A percentile compares a stretch with the other conserved stretches of the same genome.
These are phyloP conservation scores for Porites evermanni DNA, from an alignment of 92 coral and sea anemone species.

Conservation along the genomic window DNA sequence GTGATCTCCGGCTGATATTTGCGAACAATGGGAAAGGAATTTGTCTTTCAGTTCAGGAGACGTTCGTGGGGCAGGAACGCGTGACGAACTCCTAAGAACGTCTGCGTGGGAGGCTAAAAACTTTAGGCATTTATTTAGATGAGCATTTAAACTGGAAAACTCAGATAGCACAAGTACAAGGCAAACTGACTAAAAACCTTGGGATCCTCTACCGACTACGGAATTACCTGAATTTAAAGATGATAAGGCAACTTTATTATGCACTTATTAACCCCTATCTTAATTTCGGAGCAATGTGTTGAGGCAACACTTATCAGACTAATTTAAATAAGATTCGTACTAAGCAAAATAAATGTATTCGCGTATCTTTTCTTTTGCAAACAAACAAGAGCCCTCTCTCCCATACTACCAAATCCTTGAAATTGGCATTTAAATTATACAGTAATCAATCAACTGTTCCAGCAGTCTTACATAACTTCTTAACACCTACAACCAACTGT, in stretches of 20 bases:
- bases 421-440: slow-evolving; percentile 15
- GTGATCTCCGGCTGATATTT: too few species aligned
- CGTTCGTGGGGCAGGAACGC: too few species aligned
- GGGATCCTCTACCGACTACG: slow-evolving; percentile 14
- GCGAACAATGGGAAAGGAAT: too few species aligned
- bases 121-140: slow-evolving; percentile 12
- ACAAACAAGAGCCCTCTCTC: slow-evolving; percentile 16
- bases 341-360: slow-evolving; percentile 19
- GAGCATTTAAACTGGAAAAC: slow-evolving; percentile 22
- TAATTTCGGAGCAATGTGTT: slow-evolving; percentile 13
- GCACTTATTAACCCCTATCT: slow-evolving; percentile 27
- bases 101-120: too few species aligned
- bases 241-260: slow-evolving; percentile 8
- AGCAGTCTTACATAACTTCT: neutral
- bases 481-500: slow-evolving; percentile 3
- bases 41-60: too few species aligned
- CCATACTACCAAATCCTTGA: slow-evolving; percentile 14
- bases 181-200: slow-evolving; percentile 26
- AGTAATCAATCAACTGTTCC: neutral
- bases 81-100: too few species aligned
- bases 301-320: slow-evolving; percentile 23
- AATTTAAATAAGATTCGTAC: slow-evolving; percentile 9
- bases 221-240: slow-evolving; percentile 27
- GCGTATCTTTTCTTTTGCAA: slow-evolving; percentile 2
- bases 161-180: slow-evolving; percentile 17